Percentiles rank a stretch among this genome's conserved stretches.
Evolutionary conservation across 1,140 invertebrate species (phyloP).

Genomic region (Leptinotarsa undecemlineata): DNA sequence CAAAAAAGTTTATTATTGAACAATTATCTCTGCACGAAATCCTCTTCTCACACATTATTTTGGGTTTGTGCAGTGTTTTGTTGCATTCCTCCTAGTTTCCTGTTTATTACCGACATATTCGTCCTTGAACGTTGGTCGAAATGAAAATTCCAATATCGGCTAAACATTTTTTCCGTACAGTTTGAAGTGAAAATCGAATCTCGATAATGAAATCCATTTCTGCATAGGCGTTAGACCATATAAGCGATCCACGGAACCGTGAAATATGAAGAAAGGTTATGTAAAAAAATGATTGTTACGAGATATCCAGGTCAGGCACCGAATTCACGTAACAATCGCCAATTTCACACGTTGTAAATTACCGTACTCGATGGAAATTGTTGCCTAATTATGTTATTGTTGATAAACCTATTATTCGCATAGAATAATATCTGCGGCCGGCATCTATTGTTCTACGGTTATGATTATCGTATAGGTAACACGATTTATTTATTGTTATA

Average conservation of each 20-base stretch:
- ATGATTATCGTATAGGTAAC: background rate
- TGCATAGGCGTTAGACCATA: background rate
- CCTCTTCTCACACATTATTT: no score
- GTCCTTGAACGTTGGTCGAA: no score
- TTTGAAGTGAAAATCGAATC: no score
- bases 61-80: no score
- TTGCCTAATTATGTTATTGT: background rate
- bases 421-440: background rate
- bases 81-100: no score
- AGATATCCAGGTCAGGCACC: constrained; percentile 1
- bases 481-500: background rate
- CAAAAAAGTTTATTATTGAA: no score
- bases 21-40: no score
- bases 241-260: background rate
- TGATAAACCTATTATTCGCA: background rate
- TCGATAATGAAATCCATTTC: background rate
- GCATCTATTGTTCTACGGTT: background rate
- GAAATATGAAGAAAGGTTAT: constrained; percentile 3
- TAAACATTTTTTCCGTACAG: no score
- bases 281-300: constrained; percentile 2
- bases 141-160: no score
- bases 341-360: constrained; percentile 6
- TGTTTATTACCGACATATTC: no score
- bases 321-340: background rate
- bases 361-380: constrained; percentile 4